These are phyloP conservation scores for Atrichornis clamosus DNA, from an alignment of 2,113 vertebrate species.

Conservation along the genomic window DNA sequence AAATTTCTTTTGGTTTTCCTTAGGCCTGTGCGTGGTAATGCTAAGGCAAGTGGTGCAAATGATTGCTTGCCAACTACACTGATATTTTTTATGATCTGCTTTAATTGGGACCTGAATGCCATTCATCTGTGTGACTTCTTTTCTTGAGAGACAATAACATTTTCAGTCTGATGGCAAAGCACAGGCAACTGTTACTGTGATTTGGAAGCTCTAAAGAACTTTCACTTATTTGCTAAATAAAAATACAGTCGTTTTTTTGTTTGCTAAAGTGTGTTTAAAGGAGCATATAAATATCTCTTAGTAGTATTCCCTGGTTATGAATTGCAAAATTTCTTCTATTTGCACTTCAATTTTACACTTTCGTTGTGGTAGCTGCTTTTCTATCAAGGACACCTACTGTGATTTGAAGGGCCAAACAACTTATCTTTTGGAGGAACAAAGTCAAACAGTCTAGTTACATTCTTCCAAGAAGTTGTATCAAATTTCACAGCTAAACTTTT, in stretches of 20 bases:
- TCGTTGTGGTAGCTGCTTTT: neutral
- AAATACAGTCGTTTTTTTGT: neutral
- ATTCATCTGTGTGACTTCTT: neutral
- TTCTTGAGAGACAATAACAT: neutral
- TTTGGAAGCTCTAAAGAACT: neutral
- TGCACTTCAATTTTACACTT: neutral
- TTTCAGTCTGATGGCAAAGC: neutral
- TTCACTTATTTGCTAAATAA: neutral
- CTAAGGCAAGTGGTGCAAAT: neutral
- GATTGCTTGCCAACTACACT: neutral
- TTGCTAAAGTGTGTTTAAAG: neutral
- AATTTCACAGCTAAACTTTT: neutral
- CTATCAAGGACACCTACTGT: fast-evolving
- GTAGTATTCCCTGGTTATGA: neutral
- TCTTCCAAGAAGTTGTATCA: neutral
- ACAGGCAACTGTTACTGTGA: neutral
- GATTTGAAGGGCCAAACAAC: neutral
- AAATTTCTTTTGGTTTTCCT: neutral
- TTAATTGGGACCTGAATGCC: neutral
- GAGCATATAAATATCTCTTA: neutral
- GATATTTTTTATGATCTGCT: neutral
- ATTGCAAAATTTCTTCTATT: neutral
- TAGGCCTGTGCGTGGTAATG: neutral
- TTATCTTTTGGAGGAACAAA: neutral
- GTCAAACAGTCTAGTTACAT: neutral